Base-by-base conservation (phyloP, 1,140 invertebrate species). In the Penaeus japonicus region DNA sequence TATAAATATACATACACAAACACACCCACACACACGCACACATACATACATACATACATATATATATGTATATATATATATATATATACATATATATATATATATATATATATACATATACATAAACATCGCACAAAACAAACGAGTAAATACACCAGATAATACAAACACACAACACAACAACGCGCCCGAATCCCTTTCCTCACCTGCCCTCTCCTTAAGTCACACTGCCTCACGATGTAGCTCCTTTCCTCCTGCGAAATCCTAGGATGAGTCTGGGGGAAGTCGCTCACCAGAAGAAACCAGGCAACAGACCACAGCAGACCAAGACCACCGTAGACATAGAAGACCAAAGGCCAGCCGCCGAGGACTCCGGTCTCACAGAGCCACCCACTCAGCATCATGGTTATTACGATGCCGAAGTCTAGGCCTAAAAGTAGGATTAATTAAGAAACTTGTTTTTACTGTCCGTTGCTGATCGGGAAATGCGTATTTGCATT, bases 271-370 rank as follows among this genome's bases (percentile, higher is more conserved):
- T 99, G 97, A 80, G 95, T 93, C 1, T 94, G 94, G 0, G 98
- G 98, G 0, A 95, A 95, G 91, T 98, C 97, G 92, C 95, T 97
- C 10, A 97, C 95, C 18, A 98, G 93, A 0, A 96, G 92, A 92
- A 97, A 96, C 97, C 97, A 99, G 0, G 95, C 91, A 3, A 96
- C 91, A 32, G 96, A 96, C 97, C 97, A 98, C 57, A 96, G 87
- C 57, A 97, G 91, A 4, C 96, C 96, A 10, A 85, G 47, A 18
- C 47, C 73, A 18, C 84, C 84, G 39, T 77, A 77, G 15, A 87
- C 57, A n/a, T 87, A 80, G 78, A 87, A 80, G 24, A 70, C 79
- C 32, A 53, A 53, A 4, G 79, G 78, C 78, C 79, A 81, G 0
- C 78, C 59, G 54, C 95, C 92, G 22, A 94, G 94, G 80, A 91